These are phyloP conservation scores for Meganola albula DNA, from an alignment of 2,888 invertebrate genomes.

Conservation along the genomic window DNA sequence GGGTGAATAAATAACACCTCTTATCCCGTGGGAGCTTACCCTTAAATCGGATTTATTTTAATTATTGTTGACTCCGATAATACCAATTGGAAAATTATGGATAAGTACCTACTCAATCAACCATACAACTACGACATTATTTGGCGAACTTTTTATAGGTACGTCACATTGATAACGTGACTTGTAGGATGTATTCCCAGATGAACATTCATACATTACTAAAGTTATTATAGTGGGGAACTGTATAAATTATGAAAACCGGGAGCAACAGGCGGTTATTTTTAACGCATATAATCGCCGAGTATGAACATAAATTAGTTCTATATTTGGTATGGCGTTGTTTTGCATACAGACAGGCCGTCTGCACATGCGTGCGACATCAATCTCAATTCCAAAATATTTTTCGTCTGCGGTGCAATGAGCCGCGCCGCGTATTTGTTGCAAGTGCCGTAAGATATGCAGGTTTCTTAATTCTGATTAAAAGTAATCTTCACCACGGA, in stretches of 20 bases:
- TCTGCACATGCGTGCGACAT: constrained; percentile 77
- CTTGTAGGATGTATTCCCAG: too few relatives aligned
- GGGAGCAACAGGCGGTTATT: constrained; percentile 62
- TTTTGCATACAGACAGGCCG: constrained; percentile 73
- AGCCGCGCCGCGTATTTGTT: constrained; percentile 22
- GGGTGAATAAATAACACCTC: constrained; percentile 77
- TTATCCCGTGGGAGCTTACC: constrained; percentile 77
- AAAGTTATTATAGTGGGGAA: constrained; percentile 36
- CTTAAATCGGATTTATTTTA: constrained; percentile 75
- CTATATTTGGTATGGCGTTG: constrained; percentile 72
- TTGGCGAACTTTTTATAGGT: too few relatives aligned
- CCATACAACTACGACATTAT: too few relatives aligned
- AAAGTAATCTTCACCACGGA: constrained; percentile 4
- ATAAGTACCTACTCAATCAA: too few relatives aligned
- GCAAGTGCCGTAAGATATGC: constrained; percentile 20
- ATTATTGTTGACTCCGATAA: constrained; percentile 72
- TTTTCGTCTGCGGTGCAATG: constrained; percentile 62
- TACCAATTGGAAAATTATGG: constrained; percentile 45
- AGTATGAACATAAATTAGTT: constrained; percentile 76
- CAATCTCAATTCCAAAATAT: constrained; percentile 77
- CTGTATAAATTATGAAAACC: constrained; percentile 57
- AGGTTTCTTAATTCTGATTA: constrained; percentile 12
- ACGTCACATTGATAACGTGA: too few relatives aligned
- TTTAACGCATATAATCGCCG: constrained; percentile 70
- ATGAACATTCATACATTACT: too few relatives aligned